Base-by-base conservation (phyloP, 2,113 vertebrate genomes). In the Seriola quinqueradiata region DNA sequence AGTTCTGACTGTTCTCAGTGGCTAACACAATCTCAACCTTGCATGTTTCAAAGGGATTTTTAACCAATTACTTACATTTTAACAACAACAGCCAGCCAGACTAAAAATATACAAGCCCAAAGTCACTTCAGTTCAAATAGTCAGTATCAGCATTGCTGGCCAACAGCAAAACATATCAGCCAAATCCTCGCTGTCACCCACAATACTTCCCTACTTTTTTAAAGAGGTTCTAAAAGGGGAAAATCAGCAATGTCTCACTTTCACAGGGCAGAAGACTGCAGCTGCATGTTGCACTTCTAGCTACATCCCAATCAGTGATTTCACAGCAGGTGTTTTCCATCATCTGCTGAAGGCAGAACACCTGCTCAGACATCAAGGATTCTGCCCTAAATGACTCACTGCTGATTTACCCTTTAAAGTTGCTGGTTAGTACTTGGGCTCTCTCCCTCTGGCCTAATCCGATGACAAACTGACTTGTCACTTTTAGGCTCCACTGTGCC, bases 241-340 rank as follows among this genome's bases (percentile, higher is more conserved):
- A 75, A 78, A 50, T 58, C 34, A 54, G 55, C 42, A 48, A 8
- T 63, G 60, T 17, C 21, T 69, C 76, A 60, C 52, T 64, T 16
- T 42, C 40, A 42, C 40, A 38, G 25, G 55, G 34, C 58, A 32
- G 10, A 58, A 2, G 34, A 74, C 69, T 72, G 50, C 73, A 79
- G 80, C 72, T 85, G 59, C 70, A 78, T 59, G 50, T 17, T 70
- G 66, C 38, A 72, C 17, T 48, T 73, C 34, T 21, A 57, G 59
- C 48, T 64, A 44, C 75, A 79, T 46, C 23, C 64, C 57, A 61
- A 83, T 81, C 60, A 83, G 50, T 75, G 67, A 75, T 69, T 70
- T 87, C 65, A 78, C 61, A 87, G 75, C 79, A 83, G 81, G 65
- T 87, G 74, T 84, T 85, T 85, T 68, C 70, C 67, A 81, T 89